Conservation (phyloP, 2,888 invertebrate genomes). For the Gasteruption jaculator region DNA sequence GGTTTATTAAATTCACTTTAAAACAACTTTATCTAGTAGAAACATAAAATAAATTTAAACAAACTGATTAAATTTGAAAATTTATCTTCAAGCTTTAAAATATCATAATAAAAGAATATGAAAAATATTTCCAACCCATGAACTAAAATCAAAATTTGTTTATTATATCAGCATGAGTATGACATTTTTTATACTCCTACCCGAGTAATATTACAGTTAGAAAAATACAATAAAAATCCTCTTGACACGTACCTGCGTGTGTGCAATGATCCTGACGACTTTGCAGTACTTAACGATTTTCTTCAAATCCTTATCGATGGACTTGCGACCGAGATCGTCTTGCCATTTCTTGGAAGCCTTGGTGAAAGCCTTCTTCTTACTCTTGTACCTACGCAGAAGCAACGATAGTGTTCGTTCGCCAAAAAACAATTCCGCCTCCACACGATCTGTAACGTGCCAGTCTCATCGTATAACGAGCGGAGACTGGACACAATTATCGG, state of each 20-base stretch:
- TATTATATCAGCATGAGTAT: not conserved
- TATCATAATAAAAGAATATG: not conserved
- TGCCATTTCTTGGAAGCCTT: conserved; percentile 99
- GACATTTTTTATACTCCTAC: not conserved
- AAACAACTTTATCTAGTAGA: not conserved
- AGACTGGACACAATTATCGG: conserved; percentile 42
- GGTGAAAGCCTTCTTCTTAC: conserved; percentile 99
- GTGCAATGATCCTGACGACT: conserved; percentile 92
- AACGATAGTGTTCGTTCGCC: conserved; percentile 27
- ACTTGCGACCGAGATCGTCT: conserved; percentile 93
- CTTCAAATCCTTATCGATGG: conserved; percentile 93
- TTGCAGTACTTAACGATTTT: conserved; percentile 99
- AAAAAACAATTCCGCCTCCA: conserved; percentile 10
- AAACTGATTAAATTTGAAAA: not conserved
- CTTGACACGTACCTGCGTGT: conserved; percentile 98
- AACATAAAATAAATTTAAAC: not conserved
- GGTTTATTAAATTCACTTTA: too few species aligned
- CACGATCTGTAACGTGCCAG: conserved; percentile 37
- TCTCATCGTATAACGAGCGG: conserved; percentile 48
- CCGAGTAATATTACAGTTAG: conserved; percentile 18
- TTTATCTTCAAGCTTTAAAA: not conserved
- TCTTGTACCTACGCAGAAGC: conserved; percentile 81
- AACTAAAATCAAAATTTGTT: not conserved
- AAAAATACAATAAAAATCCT: conserved; percentile 12
- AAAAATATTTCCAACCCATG: conserved; percentile 2